These are phyloP conservation scores for Tenualosa ilisha DNA, from an alignment of 2,797 vertebrate genomes.

Conservation along the genomic window DNA sequence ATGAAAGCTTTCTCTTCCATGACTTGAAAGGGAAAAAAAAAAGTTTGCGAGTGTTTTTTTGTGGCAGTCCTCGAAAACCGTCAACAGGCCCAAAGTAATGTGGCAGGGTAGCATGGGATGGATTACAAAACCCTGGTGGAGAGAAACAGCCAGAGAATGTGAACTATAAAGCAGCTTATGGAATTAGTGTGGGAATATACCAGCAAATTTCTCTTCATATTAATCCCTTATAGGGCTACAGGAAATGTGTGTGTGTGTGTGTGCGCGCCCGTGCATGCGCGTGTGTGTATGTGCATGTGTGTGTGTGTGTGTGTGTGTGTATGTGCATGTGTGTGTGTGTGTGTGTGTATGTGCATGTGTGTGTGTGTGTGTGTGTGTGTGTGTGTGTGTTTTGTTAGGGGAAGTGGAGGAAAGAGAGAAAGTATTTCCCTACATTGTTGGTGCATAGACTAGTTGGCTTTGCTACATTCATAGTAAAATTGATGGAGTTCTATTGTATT, in stretches of 20 bases:
- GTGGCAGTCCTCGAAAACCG: neutral
- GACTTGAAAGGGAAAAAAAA: neutral
- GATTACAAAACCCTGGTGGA: constrained; percentile 56
- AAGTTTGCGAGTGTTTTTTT: neutral
- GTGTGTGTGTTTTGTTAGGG: too few relatives aligned
- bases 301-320: neutral
- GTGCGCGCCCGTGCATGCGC: neutral
- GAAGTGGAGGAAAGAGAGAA: too few relatives aligned
- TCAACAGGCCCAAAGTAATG: constrained; percentile 23
- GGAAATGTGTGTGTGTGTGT: constrained; percentile 29
- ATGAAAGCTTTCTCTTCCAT: constrained; percentile 1
- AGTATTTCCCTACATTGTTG: too few relatives aligned
- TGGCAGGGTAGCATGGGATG: constrained; percentile 46
- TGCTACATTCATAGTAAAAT: too few relatives aligned
- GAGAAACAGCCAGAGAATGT: constrained; percentile 57
- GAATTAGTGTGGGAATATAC: constrained; percentile 63
- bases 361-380: neutral
- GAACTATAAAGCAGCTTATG: constrained; percentile 69
- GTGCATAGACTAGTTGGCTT: too few relatives aligned
- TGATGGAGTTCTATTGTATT: too few relatives aligned
- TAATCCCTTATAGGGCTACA: constrained; percentile 67
- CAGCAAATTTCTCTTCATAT: constrained; percentile 63
- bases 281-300: neutral
- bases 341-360: neutral
- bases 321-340: neutral